Evolutionary conservation across 1,140 invertebrate species (phyloP), one percentile per base, ranked within the genome.

Genomic region (Dendrolimus kikuchii): DNA sequence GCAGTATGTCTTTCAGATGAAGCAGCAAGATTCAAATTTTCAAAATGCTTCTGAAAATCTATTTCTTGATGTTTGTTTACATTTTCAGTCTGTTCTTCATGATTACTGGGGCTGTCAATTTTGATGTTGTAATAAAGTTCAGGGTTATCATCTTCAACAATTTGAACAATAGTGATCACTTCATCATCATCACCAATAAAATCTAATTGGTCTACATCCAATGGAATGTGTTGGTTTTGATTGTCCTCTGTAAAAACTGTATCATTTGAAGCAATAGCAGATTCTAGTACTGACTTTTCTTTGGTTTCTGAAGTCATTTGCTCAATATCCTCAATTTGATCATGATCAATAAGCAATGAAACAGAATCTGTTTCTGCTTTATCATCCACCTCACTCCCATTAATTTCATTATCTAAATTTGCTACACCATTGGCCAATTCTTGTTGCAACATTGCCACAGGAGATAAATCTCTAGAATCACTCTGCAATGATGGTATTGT

Each of bases 141-240:
- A 53, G 74, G 72, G 53, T 86, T 71, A 54, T 86, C 85, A 70
- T 88, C 87, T 57, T 87, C 85, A 9, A 88, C 76, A 53, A 88
- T 88, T 71, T 87, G 84, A 36, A 86, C 83, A 55, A 88, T 70
- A 2, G 87, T 88, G 23, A 87, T 86, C 38, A 87, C 73, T 63
- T 88, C 87, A 68, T 87, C 82, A 68, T 86, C 86, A 68, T 79
- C 79, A 60, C 69, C 65, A n/a, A 41, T 67, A 75, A 79, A 76
- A 43, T 73, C 77, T 53, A 74, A 63, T 42, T 77, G 75, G 45
- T 74, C 64, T 37, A 60, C 49, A 41, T 68, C 77, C 38, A 69
- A 49, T 59, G 68, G 71, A 62, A 71, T 67, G 55, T 70, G 58
- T 57, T 59, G 46, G 36, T 53, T 45, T 40, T 6, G 23, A 42